A percentile compares a stretch with the other conserved stretches of the same genome.
phyloP scores from a whole-genome alignment of 2,888 invertebrate species.

The Cheilosia impressa region DNA sequence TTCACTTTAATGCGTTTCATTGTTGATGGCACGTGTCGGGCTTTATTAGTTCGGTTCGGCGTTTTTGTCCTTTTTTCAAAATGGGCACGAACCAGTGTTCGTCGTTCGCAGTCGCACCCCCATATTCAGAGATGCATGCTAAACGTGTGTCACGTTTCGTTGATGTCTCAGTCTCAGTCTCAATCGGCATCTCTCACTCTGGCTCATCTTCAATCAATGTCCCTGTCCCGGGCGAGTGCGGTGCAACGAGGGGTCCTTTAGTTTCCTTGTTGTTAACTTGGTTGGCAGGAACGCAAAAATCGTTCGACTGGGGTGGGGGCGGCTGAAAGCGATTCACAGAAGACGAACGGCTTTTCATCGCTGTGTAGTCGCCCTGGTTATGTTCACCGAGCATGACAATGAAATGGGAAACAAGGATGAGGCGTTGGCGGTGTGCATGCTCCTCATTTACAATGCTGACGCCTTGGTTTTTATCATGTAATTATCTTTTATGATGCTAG shows the following conservation, averaged over 20 bases:
- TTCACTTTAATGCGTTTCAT: conserved; percentile 84
- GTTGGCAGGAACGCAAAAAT: conserved; percentile 11
- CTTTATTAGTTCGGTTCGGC: conserved; percentile 83
- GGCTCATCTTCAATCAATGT: conserved; percentile 69
- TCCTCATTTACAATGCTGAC: conserved; percentile 65
- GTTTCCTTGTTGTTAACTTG: conserved; percentile 50
- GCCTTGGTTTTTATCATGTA: conserved; percentile 74
- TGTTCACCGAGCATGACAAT: conserved; percentile 72
- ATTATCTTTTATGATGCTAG: conserved; percentile 74
- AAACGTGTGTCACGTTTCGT: conserved; percentile 73
- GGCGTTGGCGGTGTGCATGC: conserved; percentile 3
- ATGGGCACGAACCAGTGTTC: conserved; percentile 67
- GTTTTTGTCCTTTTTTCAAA: conserved; percentile 77
- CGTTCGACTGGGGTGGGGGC: neutral
- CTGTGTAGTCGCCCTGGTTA: conserved; percentile 58
- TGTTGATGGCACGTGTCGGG: conserved; percentile 84
- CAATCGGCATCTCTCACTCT: conserved; percentile 34
- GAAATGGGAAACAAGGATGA: conserved; percentile 37
- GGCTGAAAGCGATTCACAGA: neutral
- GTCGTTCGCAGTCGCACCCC: conserved; percentile 49
- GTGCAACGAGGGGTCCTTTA: conserved; percentile 34
- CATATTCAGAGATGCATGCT: conserved; percentile 25
- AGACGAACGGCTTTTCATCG: conserved; percentile 57
- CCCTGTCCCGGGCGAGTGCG: conserved; percentile 31
- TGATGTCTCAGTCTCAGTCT: conserved; percentile 70